Base-by-base conservation (phyloP, 2,797 vertebrate genomes). In the Crenichthys baileyi region DNA sequence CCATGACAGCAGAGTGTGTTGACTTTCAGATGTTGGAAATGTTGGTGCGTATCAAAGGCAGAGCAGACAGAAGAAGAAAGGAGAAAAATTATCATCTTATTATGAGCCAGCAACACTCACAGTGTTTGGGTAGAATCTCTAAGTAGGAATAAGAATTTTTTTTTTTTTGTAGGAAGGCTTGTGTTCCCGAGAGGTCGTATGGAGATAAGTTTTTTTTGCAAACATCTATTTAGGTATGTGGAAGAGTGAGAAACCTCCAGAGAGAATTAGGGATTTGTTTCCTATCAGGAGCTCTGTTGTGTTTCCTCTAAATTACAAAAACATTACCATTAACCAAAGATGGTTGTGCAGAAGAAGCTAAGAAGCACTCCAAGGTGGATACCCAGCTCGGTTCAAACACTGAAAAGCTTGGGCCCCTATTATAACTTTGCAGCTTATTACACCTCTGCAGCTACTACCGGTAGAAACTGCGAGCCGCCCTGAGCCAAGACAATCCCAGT, bases 401-500 rank as follows among this genome's bases (percentile, higher is more conserved):
- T 84, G 90, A 77, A 72, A 75, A 75, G 68, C 89, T 82, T 79
- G 79, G 89, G 81, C 90, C 26, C n/a, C 91, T 94, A 91, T 94
- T 94, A 94, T 82, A 80, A 61, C 86, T 83, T 56, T 84, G 85
- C 86, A 88, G 79, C 87, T 88, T 89, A 90, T 93, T 93, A 92
- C 88, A 91, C 89, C 86, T 82, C 86, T 72, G 87, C 83, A 93
- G 92, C 89, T 89, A 83, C 83, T 60, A 72, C 86, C 81, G 88
- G 88, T 90, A 87, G 84, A 86, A 91, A 88, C 90, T 72, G 79
- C 6, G 85, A 88, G 87, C 31, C 13, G 75, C 85, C 39, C 86
- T 92, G 93, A 95, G 94, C 92, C 89, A 53, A 81, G 79, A 83
- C 92, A 92, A 95, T 95, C 94, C 93, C 58, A 91, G 84, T 94